Conservation (phyloP, 1,140 invertebrate genomes). For the Amyelois transitella region DNA sequence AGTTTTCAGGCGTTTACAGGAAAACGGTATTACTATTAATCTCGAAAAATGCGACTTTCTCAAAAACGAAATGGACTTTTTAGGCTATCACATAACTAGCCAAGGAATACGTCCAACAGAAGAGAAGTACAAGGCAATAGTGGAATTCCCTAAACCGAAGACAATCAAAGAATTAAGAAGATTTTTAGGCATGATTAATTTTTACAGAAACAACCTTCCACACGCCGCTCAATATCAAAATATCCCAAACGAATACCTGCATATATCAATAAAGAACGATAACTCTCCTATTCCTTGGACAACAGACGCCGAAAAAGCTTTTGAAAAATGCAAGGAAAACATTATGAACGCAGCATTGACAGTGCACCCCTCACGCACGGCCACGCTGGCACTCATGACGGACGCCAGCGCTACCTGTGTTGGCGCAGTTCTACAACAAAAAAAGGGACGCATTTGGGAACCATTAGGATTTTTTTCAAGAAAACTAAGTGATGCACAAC, state of each 20-base stretch:
- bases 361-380: no score
- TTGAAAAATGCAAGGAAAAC: slow-evolving; percentile 30
- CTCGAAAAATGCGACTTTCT: neutral
- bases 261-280: slow-evolving; percentile 33
- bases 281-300: slow-evolving; percentile 24
- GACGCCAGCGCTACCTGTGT: no score
- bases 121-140: neutral
- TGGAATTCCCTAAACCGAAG: neutral
- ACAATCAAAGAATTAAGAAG: no score
- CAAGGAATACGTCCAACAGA: neutral
- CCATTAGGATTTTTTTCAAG: no score
- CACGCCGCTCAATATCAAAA: slow-evolving; percentile 15
- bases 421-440: no score
- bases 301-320: slow-evolving; percentile 8
- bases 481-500: no score
- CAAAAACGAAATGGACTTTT: neutral
- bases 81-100: neutral
- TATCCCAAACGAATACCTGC: slow-evolving; percentile 24
- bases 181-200: no score
- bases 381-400: no score
- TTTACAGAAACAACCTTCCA: neutral
- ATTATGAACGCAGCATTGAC: slow-evolving; percentile 35
- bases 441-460: no score
- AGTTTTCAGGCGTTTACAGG: neutral
- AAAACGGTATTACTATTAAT: neutral